Base-by-base conservation (phyloP, 2,797 vertebrate genomes). In the Peromyscus attwateri region DNA sequence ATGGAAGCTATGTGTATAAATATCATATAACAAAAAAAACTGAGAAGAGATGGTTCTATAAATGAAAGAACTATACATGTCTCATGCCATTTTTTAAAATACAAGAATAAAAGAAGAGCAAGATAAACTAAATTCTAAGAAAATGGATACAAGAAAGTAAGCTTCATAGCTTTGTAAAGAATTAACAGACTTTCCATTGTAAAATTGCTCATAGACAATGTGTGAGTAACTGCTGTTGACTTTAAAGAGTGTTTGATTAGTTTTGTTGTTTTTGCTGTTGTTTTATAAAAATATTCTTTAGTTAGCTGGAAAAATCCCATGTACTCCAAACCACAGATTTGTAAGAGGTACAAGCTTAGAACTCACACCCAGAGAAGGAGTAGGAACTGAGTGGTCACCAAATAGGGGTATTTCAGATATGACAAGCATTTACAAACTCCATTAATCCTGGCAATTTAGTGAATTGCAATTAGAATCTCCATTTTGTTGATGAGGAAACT, bases 11-110 rank as follows among this genome's bases (percentile, higher is more conserved):
- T 31, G 4, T 71, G 19, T 89, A 31, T 62, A 91, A 80, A 91
- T 92, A 82, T 75, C 79, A 83, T 49, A 40, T 80, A 93, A 90
- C 49, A 93, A 82, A 96, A 96, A 75, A 73, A n/a, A 71, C 77
- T 60, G 31, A 89, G 95, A 88, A 57, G 21, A 25, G 13, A 64
- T 92, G 37, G 52, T 1, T 60, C 19, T 31, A 81, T 55, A 89
- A 92, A 94, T 92, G n/a, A 89, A 21, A 92, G 52, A 96, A 90
- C 11, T 57, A 34, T 79, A 81, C 19, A 70, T 31, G 8, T 21
- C n/a, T 84, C 68, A 95, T 70, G n/a, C 81, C 82, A 21, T n/a
- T 79, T 93, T 92, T 70, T n/a, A 80, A 92, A 92, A 93, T 68
- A 27, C 1, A 55, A 29, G 62, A 60, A 87, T 82, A 87, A 93